Percentiles rank a stretch among this genome's conserved stretches.
These are phyloP conservation scores for Casuarius casuarius DNA, from an alignment of 2,113 vertebrate genomes.

Conservation along the genomic window DNA sequence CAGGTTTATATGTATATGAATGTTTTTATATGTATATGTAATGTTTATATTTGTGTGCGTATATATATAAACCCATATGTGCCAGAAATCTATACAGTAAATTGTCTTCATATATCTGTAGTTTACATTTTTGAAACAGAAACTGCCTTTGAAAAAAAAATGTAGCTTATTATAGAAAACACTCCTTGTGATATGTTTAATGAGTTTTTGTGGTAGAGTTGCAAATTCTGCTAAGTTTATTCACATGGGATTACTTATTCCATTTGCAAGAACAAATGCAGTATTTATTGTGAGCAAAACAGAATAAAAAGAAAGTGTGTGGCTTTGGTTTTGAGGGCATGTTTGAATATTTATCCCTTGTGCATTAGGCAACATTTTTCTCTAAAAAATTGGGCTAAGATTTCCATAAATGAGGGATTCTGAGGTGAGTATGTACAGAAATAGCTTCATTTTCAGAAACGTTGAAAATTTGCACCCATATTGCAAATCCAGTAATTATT, in stretches of 20 bases:
- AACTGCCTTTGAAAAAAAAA: neutral
- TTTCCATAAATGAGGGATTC: neutral
- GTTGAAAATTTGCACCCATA: neutral
- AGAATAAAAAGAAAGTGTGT: neutral
- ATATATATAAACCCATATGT: neutral
- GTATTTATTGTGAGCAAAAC: neutral
- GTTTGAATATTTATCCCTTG: neutral
- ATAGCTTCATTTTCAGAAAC: neutral
- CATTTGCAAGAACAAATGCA: neutral
- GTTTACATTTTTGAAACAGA: neutral
- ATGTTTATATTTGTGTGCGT: no score
- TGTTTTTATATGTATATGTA: neutral
- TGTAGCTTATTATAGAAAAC: neutral
- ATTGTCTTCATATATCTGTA: neutral
- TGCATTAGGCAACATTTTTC: neutral
- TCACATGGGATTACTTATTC: conserved; percentile 18
- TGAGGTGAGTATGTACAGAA: neutral
- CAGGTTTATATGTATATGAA: neutral
- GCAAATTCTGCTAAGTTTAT: conserved; percentile 16
- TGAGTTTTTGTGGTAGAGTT: neutral
- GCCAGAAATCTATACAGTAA: neutral
- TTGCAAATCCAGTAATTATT: neutral
- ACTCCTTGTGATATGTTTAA: conserved; percentile 14
- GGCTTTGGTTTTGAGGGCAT: neutral
- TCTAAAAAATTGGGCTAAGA: neutral